Evolutionary conservation across 2,113 vertebrate species (phyloP).

Genomic region (Meleagris gallopavo): DNA sequence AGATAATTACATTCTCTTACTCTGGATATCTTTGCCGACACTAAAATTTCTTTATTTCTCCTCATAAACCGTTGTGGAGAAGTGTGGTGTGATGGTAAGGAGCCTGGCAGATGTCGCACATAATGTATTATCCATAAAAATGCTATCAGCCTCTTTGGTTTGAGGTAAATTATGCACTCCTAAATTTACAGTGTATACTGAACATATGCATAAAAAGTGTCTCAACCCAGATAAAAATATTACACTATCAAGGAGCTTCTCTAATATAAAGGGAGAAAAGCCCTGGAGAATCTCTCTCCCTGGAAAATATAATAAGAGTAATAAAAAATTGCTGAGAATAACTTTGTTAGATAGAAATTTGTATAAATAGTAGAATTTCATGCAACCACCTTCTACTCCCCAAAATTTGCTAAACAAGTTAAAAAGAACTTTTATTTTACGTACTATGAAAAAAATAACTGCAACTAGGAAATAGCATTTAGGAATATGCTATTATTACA

Average conservation of each 20-base stretch:
- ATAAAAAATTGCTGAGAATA: background rate
- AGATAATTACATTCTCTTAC: background rate
- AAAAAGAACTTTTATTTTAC: background rate
- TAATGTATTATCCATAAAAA: background rate
- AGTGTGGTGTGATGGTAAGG: background rate
- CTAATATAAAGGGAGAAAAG: background rate
- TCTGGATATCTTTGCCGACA: background rate
- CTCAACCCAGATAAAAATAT: background rate
- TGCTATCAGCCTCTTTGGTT: background rate
- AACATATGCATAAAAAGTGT: background rate
- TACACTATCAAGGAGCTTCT: background rate
- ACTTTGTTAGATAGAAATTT: background rate
- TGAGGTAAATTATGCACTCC: background rate
- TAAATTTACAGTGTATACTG: background rate
- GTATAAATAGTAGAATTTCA: background rate
- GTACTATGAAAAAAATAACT: background rate
- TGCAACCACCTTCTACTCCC: background rate
- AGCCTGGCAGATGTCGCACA: background rate
- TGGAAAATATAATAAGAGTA: background rate
- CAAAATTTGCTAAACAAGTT: background rate
- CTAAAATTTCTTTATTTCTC: constrained; percentile 4
- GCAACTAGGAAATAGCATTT: background rate
- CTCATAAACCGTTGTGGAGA: background rate
- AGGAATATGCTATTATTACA: background rate
- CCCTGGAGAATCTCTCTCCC: background rate